A percentile compares a stretch with the other conserved stretches of the same genome.
Evolutionary conservation across 2,113 vertebrate genomes (phyloP).

Genomic region (Mesembrinibis cayennensis): DNA sequence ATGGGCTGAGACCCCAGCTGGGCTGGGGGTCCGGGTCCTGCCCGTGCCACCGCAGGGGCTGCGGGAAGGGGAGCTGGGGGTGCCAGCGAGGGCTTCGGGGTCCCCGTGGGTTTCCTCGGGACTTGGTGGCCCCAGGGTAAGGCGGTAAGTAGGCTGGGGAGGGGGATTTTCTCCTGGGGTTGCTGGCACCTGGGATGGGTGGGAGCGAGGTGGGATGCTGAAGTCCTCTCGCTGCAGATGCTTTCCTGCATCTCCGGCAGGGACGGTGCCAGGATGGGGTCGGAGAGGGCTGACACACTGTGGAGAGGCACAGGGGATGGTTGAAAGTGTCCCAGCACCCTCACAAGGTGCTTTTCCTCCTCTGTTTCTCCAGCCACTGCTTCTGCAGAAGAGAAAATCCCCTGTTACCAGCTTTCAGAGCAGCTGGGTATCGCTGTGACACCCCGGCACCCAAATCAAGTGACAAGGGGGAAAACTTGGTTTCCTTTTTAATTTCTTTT

Average conservation of each 20-base stretch:
- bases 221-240: rapidly evolving
- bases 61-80: rapidly evolving
- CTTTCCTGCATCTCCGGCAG: background rate
- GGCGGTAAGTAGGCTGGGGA: background rate
- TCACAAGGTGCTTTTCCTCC: background rate
- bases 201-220: background rate
- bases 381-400: background rate
- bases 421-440: background rate
- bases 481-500: background rate
- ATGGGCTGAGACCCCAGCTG: background rate
- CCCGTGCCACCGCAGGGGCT: rapidly evolving
- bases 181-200: rapidly evolving
- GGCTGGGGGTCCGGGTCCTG: background rate
- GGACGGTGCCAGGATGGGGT: background rate
- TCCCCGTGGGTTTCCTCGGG: background rate
- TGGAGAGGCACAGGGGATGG: background rate
- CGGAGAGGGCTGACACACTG: rapidly evolving
- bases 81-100: background rate
- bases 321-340: background rate
- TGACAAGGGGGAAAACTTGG: background rate
- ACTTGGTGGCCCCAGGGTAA: background rate
- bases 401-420: background rate
- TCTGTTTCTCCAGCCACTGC: background rate
- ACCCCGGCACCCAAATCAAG: rapidly evolving
- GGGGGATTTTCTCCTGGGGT: background rate